These are phyloP conservation scores for Lagothrix lagotricha DNA, from an alignment of 2,797 vertebrate species.

Conservation along the genomic window DNA sequence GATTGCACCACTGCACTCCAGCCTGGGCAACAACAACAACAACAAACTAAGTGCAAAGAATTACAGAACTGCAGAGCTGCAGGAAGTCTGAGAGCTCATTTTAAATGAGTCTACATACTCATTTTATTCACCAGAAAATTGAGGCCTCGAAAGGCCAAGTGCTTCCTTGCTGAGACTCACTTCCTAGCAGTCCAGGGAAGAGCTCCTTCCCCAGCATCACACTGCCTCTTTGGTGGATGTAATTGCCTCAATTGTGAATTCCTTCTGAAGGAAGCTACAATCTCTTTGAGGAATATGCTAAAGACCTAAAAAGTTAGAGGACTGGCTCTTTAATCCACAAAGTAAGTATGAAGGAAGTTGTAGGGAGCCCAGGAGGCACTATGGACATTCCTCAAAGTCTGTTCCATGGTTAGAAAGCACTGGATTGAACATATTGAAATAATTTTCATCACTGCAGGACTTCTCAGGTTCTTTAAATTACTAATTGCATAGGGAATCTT, in stretches of 20 bases:
- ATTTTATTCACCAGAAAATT: neutral
- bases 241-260: neutral
- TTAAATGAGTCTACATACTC: neutral
- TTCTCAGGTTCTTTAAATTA: neutral
- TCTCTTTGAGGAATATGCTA: neutral
- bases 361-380: neutral
- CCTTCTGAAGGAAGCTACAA: neutral
- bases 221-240: neutral
- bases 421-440: neutral
- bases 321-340: neutral
- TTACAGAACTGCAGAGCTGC: neutral
- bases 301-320: neutral
- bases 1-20: no score
- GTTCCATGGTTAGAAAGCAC: neutral
- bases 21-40: no score
- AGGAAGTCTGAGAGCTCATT: neutral
- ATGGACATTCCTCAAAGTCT: neutral
- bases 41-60: neutral
- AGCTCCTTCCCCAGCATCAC: neutral
- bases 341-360: neutral
- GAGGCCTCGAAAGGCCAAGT: neutral
- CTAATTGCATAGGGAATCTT: neutral
- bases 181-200: neutral
- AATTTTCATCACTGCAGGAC: neutral
- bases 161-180: neutral